Percentiles rank a stretch among this genome's conserved stretches.
These are phyloP conservation scores for Drosophila dunni DNA, from an alignment of 1,140 invertebrate species.

Conservation along the genomic window DNA sequence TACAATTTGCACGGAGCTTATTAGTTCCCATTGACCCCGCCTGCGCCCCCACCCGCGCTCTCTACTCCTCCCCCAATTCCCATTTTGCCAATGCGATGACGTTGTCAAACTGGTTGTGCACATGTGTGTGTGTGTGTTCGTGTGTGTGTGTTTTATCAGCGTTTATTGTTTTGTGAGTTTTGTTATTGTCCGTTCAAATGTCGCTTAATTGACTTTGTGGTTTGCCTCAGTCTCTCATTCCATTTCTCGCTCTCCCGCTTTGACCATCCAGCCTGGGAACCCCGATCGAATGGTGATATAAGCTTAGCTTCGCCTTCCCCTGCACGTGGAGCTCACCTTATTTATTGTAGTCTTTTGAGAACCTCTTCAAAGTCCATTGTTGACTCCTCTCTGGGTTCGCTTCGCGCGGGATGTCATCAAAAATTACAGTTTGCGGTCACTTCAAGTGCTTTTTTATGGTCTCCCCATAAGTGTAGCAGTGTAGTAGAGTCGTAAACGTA, in stretches of 20 bases:
- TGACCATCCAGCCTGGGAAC: slow-evolving; percentile 8
- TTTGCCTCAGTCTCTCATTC: slow-evolving; percentile 40
- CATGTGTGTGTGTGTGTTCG: background rate
- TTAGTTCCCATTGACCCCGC: slow-evolving; percentile 54
- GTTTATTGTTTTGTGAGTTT: slow-evolving; percentile 79
- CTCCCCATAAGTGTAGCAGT: slow-evolving; percentile 12
- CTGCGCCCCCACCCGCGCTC: background rate
- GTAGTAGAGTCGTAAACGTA: slow-evolving; percentile 16
- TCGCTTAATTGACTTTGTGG: slow-evolving; percentile 74
- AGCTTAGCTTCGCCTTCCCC: slow-evolving; percentile 12
- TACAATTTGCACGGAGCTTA: slow-evolving; percentile 43
- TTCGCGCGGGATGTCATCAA: slow-evolving; percentile 20
- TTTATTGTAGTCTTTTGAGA: background rate
- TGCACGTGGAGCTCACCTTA: slow-evolving; percentile 9
- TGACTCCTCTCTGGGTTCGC: slow-evolving; percentile 5
- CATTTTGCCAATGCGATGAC: slow-evolving; percentile 53
- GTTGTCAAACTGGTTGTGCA: slow-evolving; percentile 71
- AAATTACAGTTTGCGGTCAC: slow-evolving; percentile 21
- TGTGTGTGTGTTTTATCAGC: slow-evolving; percentile 67
- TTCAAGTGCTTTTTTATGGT: slow-evolving; percentile 48
- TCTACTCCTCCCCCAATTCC: slow-evolving; percentile 6
- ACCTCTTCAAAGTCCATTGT: slow-evolving; percentile 9
- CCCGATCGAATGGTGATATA: slow-evolving; percentile 22
- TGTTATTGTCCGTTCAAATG: slow-evolving; percentile 75
- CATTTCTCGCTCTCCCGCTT: background rate